Base-by-base conservation (phyloP, 2,113 vertebrate genomes). In the Donacobius atricapilla region DNA sequence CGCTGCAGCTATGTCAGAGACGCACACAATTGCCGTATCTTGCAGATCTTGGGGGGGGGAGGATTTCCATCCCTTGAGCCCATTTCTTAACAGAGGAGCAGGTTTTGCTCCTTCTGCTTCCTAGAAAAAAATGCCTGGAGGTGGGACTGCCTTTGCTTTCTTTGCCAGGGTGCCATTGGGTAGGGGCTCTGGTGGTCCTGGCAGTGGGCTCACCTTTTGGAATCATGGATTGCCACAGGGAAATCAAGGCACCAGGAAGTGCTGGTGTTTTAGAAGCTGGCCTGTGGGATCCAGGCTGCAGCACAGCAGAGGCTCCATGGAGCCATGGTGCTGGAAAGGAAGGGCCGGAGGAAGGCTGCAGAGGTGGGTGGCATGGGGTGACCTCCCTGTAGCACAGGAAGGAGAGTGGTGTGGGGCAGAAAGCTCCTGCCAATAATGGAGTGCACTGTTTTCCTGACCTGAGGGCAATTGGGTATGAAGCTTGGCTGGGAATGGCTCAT, bases 361-460 rank as follows among this genome's bases (percentile, higher is more conserved):
- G 50, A 73, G 17, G 24, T 33, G 48, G 79, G 45, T 39, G 65
- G 14, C 2, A 0, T 82, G 48, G 53, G 61, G 51, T 96, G 80
- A 94, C 81, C 72, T 96, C 90, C 68, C 40, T 31, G 18, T 87
- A 63, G 72, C 56, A 44, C 73, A 28, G 58, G 70, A 94, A 53
- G 37, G 94, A 95, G 91, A 96, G 56, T 89, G 79, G 31, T 90
- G 87, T 5, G 75, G 83, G 93, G 75, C 31, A 30, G 87, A 87
- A 93, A 97, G 91, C 40, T 73, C 84, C 72, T 92, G 95, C 71
- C 10, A 13, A 73, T 96, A 97, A 87, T 91, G 77, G 83, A 95
- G 51, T 88, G 96, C 89, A 75, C 57, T 93, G 92, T 97, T 97
- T 82, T 94, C 84, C 96, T 97, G 96, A 96, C 95, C 94, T 15